phyloP scores from a whole-genome alignment of 92 coral and sea anemone genomes.

The Epizoanthus illoricatus region DNA sequence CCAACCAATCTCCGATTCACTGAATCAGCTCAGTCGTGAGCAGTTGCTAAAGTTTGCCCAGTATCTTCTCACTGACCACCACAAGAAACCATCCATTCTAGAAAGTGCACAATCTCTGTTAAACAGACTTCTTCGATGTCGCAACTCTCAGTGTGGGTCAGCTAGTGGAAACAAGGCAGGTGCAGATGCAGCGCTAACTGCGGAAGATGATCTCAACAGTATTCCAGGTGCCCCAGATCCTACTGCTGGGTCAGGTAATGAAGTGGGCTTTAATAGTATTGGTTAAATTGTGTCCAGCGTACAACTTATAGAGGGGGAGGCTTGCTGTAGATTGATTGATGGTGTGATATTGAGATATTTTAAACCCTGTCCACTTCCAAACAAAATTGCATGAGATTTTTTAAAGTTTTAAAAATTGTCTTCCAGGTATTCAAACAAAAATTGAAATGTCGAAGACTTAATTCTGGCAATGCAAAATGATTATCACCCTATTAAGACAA shows the following conservation, averaged over 20 bases:
- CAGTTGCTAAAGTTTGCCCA: slow-evolving; percentile 20
- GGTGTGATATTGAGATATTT: too few species aligned
- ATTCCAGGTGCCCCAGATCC: slow-evolving; percentile 27
- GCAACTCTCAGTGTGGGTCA: background rate
- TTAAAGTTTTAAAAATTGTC: too few species aligned
- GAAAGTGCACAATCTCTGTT: slow-evolving; percentile 16
- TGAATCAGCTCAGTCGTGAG: slow-evolving; percentile 14
- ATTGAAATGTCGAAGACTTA: too few species aligned
- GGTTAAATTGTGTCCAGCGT: too few species aligned
- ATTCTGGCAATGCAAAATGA: too few species aligned
- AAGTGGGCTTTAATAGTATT: too few species aligned
- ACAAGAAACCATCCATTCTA: slow-evolving; percentile 4
- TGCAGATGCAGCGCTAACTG: background rate
- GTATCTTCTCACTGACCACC: slow-evolving; percentile 13
- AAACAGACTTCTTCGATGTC: slow-evolving; percentile 5
- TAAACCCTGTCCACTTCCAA: too few species aligned
- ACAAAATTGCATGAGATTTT: too few species aligned
- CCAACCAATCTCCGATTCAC: slow-evolving; percentile 9
- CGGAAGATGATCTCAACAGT: slow-evolving; percentile 4
- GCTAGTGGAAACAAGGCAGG: background rate
- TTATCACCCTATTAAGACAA: too few species aligned
- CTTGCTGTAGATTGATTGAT: too few species aligned
- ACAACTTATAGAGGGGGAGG: too few species aligned
- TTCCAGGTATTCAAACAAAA: too few species aligned
- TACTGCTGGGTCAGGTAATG: slow-evolving; percentile 23